These are phyloP conservation scores for Siderastrea radians DNA, from an alignment of 92 coral and sea anemone species.

Conservation along the genomic window DNA sequence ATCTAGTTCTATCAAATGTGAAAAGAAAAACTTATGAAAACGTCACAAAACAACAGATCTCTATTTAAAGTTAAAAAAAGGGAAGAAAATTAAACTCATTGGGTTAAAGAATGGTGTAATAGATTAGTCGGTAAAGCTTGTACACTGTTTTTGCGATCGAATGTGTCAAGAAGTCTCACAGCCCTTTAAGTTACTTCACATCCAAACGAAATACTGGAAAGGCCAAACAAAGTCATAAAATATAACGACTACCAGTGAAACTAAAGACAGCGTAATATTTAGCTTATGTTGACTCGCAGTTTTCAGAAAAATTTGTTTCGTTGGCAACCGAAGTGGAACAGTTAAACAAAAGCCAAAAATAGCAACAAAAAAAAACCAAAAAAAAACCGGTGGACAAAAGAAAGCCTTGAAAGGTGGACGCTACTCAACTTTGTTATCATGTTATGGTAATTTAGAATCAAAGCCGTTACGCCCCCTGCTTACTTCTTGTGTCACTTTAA, in stretches of 20 bases:
- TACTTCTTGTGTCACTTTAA: neutral
- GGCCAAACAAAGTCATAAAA: neutral
- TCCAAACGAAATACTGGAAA: too few relatives aligned
- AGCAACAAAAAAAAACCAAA: neutral
- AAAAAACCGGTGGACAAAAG: neutral
- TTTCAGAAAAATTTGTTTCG: neutral
- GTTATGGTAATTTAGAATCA: constrained; percentile 18
- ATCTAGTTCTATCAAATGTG: neutral
- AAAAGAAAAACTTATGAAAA: too few relatives aligned
- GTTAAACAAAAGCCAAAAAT: neutral
- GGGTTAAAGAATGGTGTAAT: too few relatives aligned
- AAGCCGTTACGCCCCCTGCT: too few relatives aligned
- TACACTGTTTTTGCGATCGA: too few relatives aligned
- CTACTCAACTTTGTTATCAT: neutral
- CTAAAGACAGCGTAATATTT: neutral
- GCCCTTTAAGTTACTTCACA: neutral
- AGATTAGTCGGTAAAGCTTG: too few relatives aligned
- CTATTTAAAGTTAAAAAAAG: too few relatives aligned
- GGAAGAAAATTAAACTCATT: too few relatives aligned
- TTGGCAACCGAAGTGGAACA: neutral
- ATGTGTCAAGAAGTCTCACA: neutral
- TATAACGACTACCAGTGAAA: neutral
- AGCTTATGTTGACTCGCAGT: neutral
- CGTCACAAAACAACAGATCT: too few relatives aligned
- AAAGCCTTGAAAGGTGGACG: neutral